Percentiles rank a stretch among this genome's conserved stretches.
phyloP scores from a whole-genome alignment of 2,113 vertebrate species.

The Ahaetulla prasina region DNA sequence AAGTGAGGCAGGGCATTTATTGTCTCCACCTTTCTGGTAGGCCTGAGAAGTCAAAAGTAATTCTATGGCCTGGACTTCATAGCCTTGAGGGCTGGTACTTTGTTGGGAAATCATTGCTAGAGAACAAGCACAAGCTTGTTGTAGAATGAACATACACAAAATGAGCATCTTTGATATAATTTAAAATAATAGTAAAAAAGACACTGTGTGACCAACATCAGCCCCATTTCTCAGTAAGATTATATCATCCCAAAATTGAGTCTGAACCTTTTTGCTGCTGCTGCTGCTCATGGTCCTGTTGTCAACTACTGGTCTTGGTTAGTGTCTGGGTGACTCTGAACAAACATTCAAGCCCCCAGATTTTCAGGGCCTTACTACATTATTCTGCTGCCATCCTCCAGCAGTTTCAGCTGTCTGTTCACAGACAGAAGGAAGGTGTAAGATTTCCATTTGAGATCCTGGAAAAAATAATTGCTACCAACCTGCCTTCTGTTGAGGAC shows the following conservation, averaged over 20 bases:
- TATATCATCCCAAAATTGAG: not conserved
- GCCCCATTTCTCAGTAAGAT: not conserved
- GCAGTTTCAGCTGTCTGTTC: not conserved
- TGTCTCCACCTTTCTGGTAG: not conserved
- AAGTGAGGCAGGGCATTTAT: not conserved
- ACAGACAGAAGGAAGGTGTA: not conserved
- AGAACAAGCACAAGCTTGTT: not conserved
- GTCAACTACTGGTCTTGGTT: not conserved
- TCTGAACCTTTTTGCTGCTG: not conserved
- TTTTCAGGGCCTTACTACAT: not conserved
- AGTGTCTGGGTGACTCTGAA: not conserved
- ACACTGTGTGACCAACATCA: not conserved
- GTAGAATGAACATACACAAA: not conserved
- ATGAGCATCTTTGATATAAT: not conserved
- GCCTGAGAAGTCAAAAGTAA: not conserved
- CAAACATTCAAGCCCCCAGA: not conserved
- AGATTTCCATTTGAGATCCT: not conserved
- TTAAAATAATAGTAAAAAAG: not conserved
- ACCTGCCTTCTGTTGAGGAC: too few species aligned
- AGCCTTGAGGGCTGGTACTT: not conserved
- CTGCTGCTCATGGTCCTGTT: not conserved
- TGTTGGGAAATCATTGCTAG: not conserved
- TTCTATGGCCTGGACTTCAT: not conserved
- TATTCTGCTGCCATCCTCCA: too few species aligned
- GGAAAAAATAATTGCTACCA: too few species aligned